Evolutionary conservation across 2,888 invertebrate genomes (phyloP).

Genomic region (Nymphalis c-album): DNA sequence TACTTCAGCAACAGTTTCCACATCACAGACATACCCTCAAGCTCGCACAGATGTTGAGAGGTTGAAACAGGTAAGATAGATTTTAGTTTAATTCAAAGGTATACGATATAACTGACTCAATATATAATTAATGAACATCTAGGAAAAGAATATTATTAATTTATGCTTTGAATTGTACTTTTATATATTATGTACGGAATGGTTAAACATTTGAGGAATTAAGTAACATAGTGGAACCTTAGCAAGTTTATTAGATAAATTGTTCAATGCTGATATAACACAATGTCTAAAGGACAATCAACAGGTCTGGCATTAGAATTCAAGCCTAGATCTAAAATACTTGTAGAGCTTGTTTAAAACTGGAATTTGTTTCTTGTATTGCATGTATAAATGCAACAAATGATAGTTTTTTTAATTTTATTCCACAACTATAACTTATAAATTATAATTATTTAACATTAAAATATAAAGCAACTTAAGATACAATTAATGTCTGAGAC

Average conservation of each 20-base stretch:
- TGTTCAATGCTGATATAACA: background rate
- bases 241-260: slow-evolving; percentile 2
- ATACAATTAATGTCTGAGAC: too few species aligned
- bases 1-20: slow-evolving; percentile 39
- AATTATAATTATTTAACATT: background rate
- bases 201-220: background rate
- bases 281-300: slow-evolving; percentile 11
- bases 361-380: background rate
- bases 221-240: background rate
- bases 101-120: too few species aligned
- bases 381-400: background rate
- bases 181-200: background rate
- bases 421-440: background rate
- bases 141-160: too few species aligned
- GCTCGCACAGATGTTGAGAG: slow-evolving; percentile 74
- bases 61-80: slow-evolving; percentile 69
- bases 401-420: background rate
- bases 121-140: too few species aligned
- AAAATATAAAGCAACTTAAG: too few species aligned
- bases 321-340: slow-evolving; percentile 1
- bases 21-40: slow-evolving; percentile 56
- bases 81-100: slow-evolving; percentile 10
- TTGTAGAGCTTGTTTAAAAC: slow-evolving; percentile 6
- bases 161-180: background rate
- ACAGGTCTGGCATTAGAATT: slow-evolving; percentile 11